Evolutionary conservation across 2,797 vertebrate species (phyloP), one percentile per base, ranked within the genome.

Genomic region (Chaenodraco wilsoni): DNA sequence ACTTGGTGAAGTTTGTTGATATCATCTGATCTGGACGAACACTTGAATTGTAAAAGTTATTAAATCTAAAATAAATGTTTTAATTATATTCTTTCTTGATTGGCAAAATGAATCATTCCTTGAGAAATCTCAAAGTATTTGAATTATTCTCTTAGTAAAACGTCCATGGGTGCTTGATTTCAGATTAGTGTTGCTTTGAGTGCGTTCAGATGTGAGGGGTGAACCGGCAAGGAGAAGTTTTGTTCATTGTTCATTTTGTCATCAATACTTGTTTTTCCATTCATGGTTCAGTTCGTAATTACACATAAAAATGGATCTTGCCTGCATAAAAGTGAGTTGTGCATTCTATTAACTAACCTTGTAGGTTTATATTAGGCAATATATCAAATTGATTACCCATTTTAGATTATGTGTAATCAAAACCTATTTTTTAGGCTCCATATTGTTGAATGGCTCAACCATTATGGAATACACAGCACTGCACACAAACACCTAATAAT

Each of bases 401-500:
- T 67, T 62, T 46, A 48, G 11, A 66, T 66, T 3, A 45, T 40
- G 13, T 60, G 49, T 15, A 51, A 50, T 43, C 4, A 46, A 69
- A 41, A 66, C 15, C 21, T 54, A n/a, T 3, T 37, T 51, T 19
- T 23, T 37, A 27, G 65, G 48, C 14, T 55, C 23, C 10, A 46
- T 46, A 23, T 58, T 27, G 16, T 45, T 71, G 2, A 78, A 43
- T 67, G 41, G 52, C 8, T 72, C 41, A 51, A 37, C 16, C 19
- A 45, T 76, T 19, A 55, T 54, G 12, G 37, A 52, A 37, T 2
- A 37, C 3, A 43, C 15, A 51, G 58, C 11, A 1, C 17, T 14
- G n/a, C 44, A 57, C 37, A 66, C 9, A 13, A 79, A 72, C 1
- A 10, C 37, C 40, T 41, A 58, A 51, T 27, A 58, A 69, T 46